phyloP scores from a whole-genome alignment of 2,113 vertebrate species.

The Bufo bufo region DNA sequence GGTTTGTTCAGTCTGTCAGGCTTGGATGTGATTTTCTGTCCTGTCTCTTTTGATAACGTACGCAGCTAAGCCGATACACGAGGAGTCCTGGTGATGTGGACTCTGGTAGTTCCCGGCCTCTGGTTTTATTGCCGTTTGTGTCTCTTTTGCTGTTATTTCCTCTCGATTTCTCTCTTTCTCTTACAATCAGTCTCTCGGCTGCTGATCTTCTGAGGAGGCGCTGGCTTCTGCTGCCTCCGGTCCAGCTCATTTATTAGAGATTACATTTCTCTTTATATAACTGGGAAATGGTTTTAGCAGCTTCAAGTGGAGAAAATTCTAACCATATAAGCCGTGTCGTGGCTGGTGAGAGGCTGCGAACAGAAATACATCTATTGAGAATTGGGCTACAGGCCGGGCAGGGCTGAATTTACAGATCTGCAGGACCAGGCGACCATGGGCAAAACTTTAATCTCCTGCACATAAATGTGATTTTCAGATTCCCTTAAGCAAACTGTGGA shows the following conservation, averaged over 20 bases:
- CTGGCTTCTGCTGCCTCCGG: neutral
- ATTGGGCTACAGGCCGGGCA: neutral
- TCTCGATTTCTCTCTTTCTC: neutral
- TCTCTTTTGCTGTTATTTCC: neutral
- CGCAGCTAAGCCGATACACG: neutral
- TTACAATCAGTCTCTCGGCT: neutral
- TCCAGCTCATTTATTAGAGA: neutral
- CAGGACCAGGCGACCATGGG: neutral
- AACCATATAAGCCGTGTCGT: neutral
- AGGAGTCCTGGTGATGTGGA: neutral
- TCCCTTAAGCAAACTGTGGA: neutral
- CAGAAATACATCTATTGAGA: neutral
- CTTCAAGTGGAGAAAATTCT: conserved; percentile 13
- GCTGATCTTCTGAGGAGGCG: neutral
- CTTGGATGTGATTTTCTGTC: neutral
- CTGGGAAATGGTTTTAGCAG: conserved; percentile 14
- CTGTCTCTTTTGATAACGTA: neutral
- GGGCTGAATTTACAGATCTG: neutral
- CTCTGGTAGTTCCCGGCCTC: neutral
- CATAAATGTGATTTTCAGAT: neutral
- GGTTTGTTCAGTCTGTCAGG: neutral
- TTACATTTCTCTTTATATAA: neutral
- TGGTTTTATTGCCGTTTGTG: neutral
- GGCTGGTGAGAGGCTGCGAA: neutral
- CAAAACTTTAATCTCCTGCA: neutral